phyloP scores from a whole-genome alignment of 2,797 vertebrate genomes.

The Scolopax rusticola region DNA sequence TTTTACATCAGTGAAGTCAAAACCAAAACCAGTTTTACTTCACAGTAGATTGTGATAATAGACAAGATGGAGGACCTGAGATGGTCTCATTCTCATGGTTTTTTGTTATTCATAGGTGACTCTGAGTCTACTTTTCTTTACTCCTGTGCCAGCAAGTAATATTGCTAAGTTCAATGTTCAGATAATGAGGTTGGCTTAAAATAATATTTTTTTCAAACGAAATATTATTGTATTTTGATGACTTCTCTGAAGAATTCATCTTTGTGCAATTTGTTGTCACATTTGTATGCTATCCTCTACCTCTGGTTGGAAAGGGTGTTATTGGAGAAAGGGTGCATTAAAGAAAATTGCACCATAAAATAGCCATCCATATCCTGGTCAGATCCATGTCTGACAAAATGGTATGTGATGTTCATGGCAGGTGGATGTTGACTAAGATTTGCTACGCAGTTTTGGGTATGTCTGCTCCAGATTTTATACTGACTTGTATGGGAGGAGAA shows the following conservation, averaged over 20 bases:
- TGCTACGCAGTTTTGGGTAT: conserved; percentile 25
- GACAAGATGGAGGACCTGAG: not conserved
- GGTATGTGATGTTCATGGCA: conserved; percentile 41
- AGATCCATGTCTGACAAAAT: conserved; percentile 65
- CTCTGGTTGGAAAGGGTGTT: not conserved
- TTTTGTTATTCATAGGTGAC: not conserved
- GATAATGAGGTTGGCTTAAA: not conserved
- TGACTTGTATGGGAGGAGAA: not conserved
- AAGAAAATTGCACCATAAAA: conserved; percentile 67
- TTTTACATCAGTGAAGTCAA: not conserved
- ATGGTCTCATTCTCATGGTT: not conserved
- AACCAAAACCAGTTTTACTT: not conserved
- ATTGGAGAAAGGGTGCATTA: conserved; percentile 34
- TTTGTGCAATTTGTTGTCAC: not conserved
- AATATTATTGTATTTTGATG: not conserved
- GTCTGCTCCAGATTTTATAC: conserved; percentile 10
- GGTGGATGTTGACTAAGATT: conserved; percentile 59
- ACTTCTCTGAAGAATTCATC: not conserved
- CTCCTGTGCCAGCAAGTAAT: not conserved
- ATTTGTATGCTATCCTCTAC: conserved; percentile 2
- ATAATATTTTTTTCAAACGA: not conserved
- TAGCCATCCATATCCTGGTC: conserved; percentile 47
- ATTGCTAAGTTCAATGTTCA: not conserved
- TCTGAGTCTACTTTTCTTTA: not conserved
- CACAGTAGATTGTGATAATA: not conserved